Evolutionary conservation across 1,140 invertebrate species (phyloP).

Genomic region (Chironomus striatipennis): DNA sequence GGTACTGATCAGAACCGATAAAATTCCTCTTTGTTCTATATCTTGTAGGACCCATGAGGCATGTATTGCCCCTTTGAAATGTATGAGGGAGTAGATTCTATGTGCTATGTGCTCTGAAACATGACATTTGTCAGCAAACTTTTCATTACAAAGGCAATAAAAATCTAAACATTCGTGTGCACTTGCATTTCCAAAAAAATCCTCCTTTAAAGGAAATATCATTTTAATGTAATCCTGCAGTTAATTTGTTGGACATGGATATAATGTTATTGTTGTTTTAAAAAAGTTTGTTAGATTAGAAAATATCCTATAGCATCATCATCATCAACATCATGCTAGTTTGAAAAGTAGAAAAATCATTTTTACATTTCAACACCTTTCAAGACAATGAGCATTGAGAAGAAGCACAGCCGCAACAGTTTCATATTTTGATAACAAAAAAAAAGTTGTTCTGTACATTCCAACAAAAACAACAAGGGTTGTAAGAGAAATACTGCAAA

Average conservation of each 20-base stretch:
- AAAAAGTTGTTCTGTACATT: too few relatives aligned
- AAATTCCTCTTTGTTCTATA: not conserved
- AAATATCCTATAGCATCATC: too few relatives aligned
- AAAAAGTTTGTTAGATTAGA: too few relatives aligned
- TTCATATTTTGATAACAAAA: too few relatives aligned
- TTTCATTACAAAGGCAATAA: not conserved
- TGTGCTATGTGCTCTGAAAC: too few relatives aligned
- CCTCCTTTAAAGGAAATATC: not conserved
- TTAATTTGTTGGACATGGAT: too few relatives aligned
- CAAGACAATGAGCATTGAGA: not conserved
- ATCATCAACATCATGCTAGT: not conserved
- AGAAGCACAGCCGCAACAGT: too few relatives aligned
- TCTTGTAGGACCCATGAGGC: not conserved
- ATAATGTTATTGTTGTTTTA: too few relatives aligned
- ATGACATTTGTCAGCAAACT: not conserved
- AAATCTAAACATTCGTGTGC: not conserved
- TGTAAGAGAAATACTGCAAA: not conserved
- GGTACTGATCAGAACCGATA: not conserved
- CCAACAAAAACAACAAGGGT: too few relatives aligned
- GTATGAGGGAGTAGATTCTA: not conserved
- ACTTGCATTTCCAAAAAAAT: too few relatives aligned
- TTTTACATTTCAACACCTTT: slow-evolving; percentile 1
- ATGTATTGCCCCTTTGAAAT: not conserved
- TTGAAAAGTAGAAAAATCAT: not conserved
- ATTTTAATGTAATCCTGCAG: not conserved